A percentile compares a stretch with the other conserved stretches of the same genome.
These are phyloP conservation scores for Psittacula cyanocephala DNA, from an alignment of 2,113 vertebrate genomes.

Conservation along the genomic window DNA sequence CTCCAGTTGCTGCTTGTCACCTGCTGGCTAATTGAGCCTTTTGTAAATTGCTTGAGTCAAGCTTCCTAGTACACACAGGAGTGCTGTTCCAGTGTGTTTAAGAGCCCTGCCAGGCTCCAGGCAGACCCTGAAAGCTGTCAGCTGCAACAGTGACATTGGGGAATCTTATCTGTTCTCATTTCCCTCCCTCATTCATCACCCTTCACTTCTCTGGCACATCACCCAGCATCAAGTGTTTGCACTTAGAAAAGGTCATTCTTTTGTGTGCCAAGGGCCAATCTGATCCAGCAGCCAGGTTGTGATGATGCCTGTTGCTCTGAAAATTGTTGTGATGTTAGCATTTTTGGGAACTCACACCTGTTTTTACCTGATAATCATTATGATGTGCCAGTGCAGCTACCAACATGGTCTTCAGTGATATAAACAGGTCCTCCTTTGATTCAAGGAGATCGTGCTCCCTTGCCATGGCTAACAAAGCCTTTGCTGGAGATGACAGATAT, in stretches of 20 bases:
- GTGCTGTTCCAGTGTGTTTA: background rate
- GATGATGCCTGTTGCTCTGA: background rate
- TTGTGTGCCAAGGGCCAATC: background rate
- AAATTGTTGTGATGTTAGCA: background rate
- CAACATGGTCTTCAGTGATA: fast-evolving
- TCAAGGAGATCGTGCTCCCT: background rate
- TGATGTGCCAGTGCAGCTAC: background rate
- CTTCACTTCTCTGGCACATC: background rate
- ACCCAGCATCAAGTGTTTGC: background rate
- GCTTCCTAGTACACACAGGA: background rate
- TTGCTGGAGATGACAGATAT: background rate
- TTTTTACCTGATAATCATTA: background rate
- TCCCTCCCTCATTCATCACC: fast-evolving
- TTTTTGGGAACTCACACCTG: background rate
- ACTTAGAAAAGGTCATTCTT: background rate
- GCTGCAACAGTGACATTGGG: background rate
- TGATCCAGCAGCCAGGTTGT: background rate
- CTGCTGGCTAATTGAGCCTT: background rate
- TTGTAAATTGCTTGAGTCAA: background rate
- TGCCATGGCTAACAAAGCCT: background rate
- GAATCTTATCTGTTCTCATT: background rate
- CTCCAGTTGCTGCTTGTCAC: background rate
- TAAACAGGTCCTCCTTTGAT: background rate
- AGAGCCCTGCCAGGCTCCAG: background rate
- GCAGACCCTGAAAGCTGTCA: background rate